A percentile compares a stretch with the other conserved stretches of the same genome.
Evolutionary conservation across 1,140 invertebrate species (phyloP).

Genomic region (Drosophila sturtevanti): DNA sequence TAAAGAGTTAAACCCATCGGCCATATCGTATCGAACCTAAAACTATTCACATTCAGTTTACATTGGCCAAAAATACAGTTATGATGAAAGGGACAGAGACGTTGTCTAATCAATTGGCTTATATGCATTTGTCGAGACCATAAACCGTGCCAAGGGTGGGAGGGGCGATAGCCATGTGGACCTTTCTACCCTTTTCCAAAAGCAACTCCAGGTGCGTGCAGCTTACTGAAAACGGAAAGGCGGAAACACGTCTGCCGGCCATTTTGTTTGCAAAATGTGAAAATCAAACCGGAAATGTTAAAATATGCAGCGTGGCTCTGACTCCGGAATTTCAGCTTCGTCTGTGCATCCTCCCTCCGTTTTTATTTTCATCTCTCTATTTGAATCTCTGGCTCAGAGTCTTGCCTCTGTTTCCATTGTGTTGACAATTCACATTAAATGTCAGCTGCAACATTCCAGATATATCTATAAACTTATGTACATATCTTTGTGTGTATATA

Average conservation of each 20-base stretch:
- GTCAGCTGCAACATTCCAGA: conserved; percentile 31
- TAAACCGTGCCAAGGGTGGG: too few relatives aligned
- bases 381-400: too few relatives aligned
- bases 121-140: conserved; percentile 49
- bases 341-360: neutral
- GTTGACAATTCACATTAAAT: conserved; percentile 47
- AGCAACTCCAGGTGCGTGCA: conserved; percentile 44
- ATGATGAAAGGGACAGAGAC: conserved; percentile 42
- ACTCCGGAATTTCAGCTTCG: conserved; percentile 23
- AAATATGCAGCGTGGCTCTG: conserved; percentile 67
- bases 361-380: conserved; percentile 19
- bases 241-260: conserved; percentile 76
- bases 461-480: conserved; percentile 7
- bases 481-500: conserved; percentile 27
- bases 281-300: conserved; percentile 76
- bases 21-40: conserved; percentile 27
- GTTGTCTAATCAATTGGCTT: conserved; percentile 66
- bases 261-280: conserved; percentile 75
- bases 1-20: conserved; percentile 69
- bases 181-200: neutral
- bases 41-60: conserved; percentile 65
- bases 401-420: conserved; percentile 30
- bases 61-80: conserved; percentile 29
- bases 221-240: conserved; percentile 20
- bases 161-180: neutral